Base-by-base conservation (phyloP, 1,140 invertebrate genomes). In the Drosophila repleta region DNA sequence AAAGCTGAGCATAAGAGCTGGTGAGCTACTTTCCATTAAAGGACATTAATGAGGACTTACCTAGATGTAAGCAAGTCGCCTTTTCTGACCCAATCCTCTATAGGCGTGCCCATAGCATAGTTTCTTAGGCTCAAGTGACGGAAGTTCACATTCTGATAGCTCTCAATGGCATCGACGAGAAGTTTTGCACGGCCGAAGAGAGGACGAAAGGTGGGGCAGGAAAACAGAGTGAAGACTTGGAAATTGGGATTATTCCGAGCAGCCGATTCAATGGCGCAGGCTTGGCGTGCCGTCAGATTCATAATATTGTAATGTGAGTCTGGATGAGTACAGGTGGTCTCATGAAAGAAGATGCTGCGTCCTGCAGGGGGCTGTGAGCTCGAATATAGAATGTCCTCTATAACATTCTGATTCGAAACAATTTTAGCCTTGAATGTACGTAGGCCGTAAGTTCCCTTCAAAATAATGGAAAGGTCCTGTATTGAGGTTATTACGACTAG, bases 241-340 rank as follows among this genome's bases (percentile, higher is more conserved):
- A 92, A 92, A 52, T 92, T 91, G 11, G 94, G 94, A 91, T 95
- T 95, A 79, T 93, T 91, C 32, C 90, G 77, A 1, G 95, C 95
- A 0, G 94, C 94, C 0, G 95, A 95, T 92, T 95, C 95, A 1
- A 95, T 93, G 0, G 95, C 94, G 74, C 95, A 95, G 0, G 95
- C 94, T 77, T 95, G 24, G 24, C 4, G 6, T 29, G 26, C 3
- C 3, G 4, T 29, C 6, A 29, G 26, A 8, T 90, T 56, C 18
- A 83, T 43, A 11, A 51, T 53, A 0, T 56, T 11, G n/a, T 20
- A 18, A 11, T 5, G 13, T 6, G 17, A 10, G 4, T 69, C 43
- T 0, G 45, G 32, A 18, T 46, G 49, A 48, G 77, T 63, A 37
- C 93, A 94, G 0, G 92, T 93, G 1, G 94, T 94, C 74, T 94